Evolutionary conservation across 2,113 vertebrate species (phyloP).

Genomic region (Circaetus gallicus): DNA sequence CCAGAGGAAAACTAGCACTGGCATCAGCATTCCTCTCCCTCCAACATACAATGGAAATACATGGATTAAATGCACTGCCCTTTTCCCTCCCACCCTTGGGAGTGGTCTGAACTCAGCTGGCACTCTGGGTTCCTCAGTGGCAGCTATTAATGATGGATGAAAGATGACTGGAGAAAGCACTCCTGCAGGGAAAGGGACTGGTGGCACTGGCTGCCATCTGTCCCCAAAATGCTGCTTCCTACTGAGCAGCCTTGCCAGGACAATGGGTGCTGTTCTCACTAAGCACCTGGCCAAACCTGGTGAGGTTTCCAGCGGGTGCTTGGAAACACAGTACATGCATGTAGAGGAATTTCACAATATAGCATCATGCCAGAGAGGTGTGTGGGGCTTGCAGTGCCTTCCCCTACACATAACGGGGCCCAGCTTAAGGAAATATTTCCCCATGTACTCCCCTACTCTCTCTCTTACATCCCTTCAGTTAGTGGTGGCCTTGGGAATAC

Average conservation of each 20-base stretch:
- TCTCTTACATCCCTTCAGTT: neutral
- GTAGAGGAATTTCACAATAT: rapidly evolving
- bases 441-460: rapidly evolving
- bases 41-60: rapidly evolving
- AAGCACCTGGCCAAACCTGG: neutral
- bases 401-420: rapidly evolving
- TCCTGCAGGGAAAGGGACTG: neutral
- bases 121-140: neutral
- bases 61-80: neutral
- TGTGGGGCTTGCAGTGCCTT: neutral
- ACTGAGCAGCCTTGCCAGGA: neutral
- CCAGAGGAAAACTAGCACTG: neutral
- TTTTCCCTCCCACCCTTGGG: neutral
- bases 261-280: neutral
- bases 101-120: neutral
- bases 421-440: neutral
- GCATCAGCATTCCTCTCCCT: neutral
- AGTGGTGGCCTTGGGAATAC: rapidly evolving
- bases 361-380: neutral
- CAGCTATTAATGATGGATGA: neutral
- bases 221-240: neutral
- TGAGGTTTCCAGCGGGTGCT: neutral
- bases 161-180: neutral
- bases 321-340: rapidly evolving
- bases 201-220: neutral